These are phyloP conservation scores for Drosophila greeni DNA, from an alignment of 2,888 invertebrate species.

Conservation along the genomic window DNA sequence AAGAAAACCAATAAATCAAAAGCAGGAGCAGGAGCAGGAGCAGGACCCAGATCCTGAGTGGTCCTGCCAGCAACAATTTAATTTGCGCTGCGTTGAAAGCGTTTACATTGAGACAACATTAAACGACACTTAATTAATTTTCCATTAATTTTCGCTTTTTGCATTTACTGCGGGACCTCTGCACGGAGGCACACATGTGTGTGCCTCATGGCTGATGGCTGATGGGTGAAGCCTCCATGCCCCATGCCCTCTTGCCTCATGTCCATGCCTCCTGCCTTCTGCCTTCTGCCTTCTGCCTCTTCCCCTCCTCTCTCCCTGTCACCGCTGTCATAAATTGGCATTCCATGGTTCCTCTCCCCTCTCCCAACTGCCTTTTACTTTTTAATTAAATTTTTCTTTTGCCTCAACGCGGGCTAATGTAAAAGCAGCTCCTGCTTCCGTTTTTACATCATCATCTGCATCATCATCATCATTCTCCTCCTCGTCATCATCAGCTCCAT, in stretches of 20 bases:
- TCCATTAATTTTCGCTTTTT: slow-evolving; percentile 66
- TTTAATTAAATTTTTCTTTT: slow-evolving; percentile 46
- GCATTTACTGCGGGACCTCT: slow-evolving; percentile 24
- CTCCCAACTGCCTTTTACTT: slow-evolving; percentile 31
- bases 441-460: not conserved
- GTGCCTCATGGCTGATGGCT: not conserved
- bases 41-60: slow-evolving; percentile 3
- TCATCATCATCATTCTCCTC: slow-evolving; percentile 16
- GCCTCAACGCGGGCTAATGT: slow-evolving; percentile 33
- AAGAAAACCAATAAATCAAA: slow-evolving; percentile 69
- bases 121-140: slow-evolving; percentile 70
- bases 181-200: slow-evolving; percentile 7
- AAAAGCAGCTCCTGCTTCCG: slow-evolving; percentile 5
- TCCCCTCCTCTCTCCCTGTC: slow-evolving; percentile 14
- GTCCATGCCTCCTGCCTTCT: too few species aligned
- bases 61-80: slow-evolving; percentile 58
- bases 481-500: slow-evolving; percentile 10
- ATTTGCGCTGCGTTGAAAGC: slow-evolving; percentile 68
- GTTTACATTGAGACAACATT: slow-evolving; percentile 71
- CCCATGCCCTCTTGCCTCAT: too few species aligned
- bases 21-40: not conserved
- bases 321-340: slow-evolving; percentile 61
- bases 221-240: too few species aligned
- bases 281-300: too few species aligned
- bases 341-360: slow-evolving; percentile 44